Base-by-base conservation (phyloP, 2,113 vertebrate species). In the Neotragus pygmaeus region DNA sequence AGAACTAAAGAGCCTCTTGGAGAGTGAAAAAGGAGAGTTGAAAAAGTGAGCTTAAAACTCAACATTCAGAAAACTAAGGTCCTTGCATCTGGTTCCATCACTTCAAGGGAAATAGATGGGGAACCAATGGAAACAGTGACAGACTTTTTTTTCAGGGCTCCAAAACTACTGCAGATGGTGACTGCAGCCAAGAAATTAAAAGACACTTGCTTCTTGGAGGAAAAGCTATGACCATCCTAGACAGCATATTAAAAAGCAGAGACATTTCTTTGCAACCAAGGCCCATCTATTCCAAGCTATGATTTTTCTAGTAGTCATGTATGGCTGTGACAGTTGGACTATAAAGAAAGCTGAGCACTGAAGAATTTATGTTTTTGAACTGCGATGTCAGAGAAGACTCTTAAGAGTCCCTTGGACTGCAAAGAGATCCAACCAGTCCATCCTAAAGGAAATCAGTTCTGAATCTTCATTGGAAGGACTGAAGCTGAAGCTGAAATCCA, bases 321-420 rank as follows among this genome's bases (percentile, higher is more conserved):
- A 23, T 36, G 64, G n/a, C 17, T 70, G 19, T 36, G 64, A 70
- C 17, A 70, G 19, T 21, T 70, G n/a, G n/a, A 36, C 64, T 21
- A 23, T 21, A 70, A 36, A 36, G 17, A 36, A 70, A 70, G 16
- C 64, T 70, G 64, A 36, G n/a, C 64, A 70, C 19, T 21, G 19
- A 36, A 70, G 64, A 36, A 12, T 23, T 70, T 21, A 36, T 36
- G n/a, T 70, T 70, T 36, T 70, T 36, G 5, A 70, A 36, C n/a
- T 70, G 9, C 0, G 0, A 19, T 70, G 64, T 70, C 0, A 0
- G n/a, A 70, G n/a, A 36, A 1, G 8, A 66, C n/a, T 66, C 17
- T 66, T 66, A 8, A 66, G 64, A 70, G n/a, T 70, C 9, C 9
- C 9, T 70, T 70, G 19, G 64, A 12, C 19, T 36, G n/a, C 4